Evolutionary conservation across 1,140 invertebrate genomes (phyloP), one percentile per base, ranked within the genome.

Genomic region (Heliconius hewitsoni): DNA sequence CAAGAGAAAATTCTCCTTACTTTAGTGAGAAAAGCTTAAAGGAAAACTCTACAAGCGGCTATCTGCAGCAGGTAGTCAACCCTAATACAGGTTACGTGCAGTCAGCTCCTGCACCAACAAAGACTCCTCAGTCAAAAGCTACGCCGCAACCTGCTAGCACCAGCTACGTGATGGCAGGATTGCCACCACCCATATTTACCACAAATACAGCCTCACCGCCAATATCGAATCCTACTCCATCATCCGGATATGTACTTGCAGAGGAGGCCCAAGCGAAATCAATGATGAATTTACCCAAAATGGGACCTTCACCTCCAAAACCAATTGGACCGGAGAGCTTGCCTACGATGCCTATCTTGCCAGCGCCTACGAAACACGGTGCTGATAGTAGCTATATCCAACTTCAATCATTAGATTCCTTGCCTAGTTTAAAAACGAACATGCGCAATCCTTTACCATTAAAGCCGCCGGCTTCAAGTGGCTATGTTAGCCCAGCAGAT

Each of bases 291-390:
- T 89, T 91, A 79, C 87, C 90, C 39, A 90, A 90, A 66, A 73
- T 89, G 39, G 85, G 83, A 60, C 84, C 87, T 13, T 80, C 88
- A 50, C 82, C 89, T 13, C 87, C 85, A 9, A 93, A 91, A 82
- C 71, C 85, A 8, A 84, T 89, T 72, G 91, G 89, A n/a, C 88
- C 91, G 3, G 91, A 93, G 78, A 93, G 89, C 89, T 92, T 93
- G 92, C 93, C 92, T 74, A 86, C 89, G 9, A 87, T 90, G 90
- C 91, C 91, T 82, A 88, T 80, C 89, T 92, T 93, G 91, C 91
- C 91, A 79, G 81, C 88, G 50, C 83, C 91, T 73, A 78, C 86
- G 8, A 93, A 93, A 83, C 85, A 87, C n/a, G 84, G 79, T 60
- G 84, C 86, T 57, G 91, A 92, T 77, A 92, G 76, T 85, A 92